Base-by-base conservation (phyloP, 2,888 invertebrate genomes). In the Drosophila birchii region DNA sequence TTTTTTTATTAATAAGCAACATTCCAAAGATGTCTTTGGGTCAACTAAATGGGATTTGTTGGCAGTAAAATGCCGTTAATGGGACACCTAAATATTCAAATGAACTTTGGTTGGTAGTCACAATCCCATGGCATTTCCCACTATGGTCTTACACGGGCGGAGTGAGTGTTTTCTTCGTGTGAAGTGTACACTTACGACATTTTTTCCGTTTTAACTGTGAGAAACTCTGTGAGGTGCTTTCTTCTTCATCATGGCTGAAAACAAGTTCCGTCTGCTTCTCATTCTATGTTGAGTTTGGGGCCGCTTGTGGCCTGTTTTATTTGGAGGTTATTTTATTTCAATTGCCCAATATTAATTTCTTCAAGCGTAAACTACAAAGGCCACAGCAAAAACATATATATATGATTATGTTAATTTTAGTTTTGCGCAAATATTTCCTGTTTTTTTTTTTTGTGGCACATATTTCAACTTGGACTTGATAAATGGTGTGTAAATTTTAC, bases 391-490 rank as follows among this genome's bases (percentile, higher is more conserved):
- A 51, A 36, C 51, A 51, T 8, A 32, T 16, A 34, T 1, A 34
- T 5, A 34, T 51, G 51, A 51, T 51, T 36, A 44, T 57, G 45
- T 34, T 61, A 44, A 34, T 55, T 55, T 60, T 43, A 32, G n/a
- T 16, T 55, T 55, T 61, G 43, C 61, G 55, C 43, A 61, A 61
- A 55, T 61, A 34, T 61, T 61, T 56, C 55, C 61, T 55, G 51
- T 51, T 51, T 51, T 36, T 11, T 20, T 34, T 51, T 51, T 51
- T 36, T 11, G 20, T 36, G 34, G 34, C 51, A 51, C 51, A 36
- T 36, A 23, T 51, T 36, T 51, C 16, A 16, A 51, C 51, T 51
- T 51, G 51, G 16, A 16, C 51, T 20, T 23, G 5, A 36, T 51
- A 51, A 51, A 51, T 51, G 51, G 51, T 51, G 51, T 36, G 51